Evolutionary conservation across 2,113 vertebrate genomes (phyloP).

Genomic region (Struthidea cinerea): DNA sequence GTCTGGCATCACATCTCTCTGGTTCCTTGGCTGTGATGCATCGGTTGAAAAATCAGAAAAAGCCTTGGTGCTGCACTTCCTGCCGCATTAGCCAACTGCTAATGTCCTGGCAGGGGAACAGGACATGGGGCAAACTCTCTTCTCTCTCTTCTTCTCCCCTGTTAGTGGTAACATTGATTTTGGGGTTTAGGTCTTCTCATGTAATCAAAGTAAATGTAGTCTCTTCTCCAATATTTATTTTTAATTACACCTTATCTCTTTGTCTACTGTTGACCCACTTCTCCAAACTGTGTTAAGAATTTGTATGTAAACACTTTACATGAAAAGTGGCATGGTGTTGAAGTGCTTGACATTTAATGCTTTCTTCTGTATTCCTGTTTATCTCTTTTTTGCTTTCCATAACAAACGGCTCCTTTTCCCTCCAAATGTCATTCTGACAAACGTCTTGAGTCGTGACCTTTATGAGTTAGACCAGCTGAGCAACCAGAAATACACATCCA

Average conservation of each 20-base stretch:
- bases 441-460: background rate
- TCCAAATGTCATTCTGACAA: background rate
- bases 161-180: background rate
- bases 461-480: background rate
- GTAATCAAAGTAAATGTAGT: background rate
- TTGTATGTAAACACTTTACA: background rate
- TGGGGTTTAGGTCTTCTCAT: background rate
- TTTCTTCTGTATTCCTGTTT: background rate
- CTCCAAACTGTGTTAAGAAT: background rate
- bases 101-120: background rate
- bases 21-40: background rate
- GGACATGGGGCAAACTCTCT: background rate
- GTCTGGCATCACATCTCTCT: background rate
- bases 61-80: background rate
- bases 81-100: background rate
- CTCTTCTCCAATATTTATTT: background rate
- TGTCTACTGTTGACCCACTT: background rate
- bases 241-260: background rate
- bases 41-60: background rate
- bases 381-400: background rate
- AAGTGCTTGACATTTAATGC: background rate
- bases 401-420: background rate
- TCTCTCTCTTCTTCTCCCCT: background rate
- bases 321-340: background rate
- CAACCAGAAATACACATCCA: background rate